A percentile compares a stretch with the other conserved stretches of the same genome.
These are phyloP conservation scores for Parazoanthus darwini DNA, from an alignment of 92 coral and sea anemone species.

Conservation along the genomic window DNA sequence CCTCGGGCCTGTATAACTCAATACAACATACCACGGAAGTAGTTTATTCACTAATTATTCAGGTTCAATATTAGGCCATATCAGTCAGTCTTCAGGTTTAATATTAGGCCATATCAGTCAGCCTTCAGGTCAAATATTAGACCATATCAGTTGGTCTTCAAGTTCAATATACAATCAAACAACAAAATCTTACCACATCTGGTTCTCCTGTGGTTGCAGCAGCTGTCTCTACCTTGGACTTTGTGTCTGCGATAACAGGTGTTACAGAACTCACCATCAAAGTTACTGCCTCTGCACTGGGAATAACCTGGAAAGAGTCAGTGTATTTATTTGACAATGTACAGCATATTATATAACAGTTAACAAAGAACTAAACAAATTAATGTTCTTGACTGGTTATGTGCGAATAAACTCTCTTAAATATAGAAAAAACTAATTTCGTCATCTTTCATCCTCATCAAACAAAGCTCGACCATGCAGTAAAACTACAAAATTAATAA, in stretches of 20 bases:
- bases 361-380: no score
- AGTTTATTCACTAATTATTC: no score
- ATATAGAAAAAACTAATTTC: no score
- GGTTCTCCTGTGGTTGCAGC: neutral
- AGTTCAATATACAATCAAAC: neutral
- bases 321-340: neutral
- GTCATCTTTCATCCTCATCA: no score
- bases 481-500: no score
- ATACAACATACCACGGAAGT: no score
- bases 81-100: neutral
- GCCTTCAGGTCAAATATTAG: neutral
- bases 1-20: no score
- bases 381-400: no score
- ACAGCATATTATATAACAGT: no score
- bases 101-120: neutral
- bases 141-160: neutral
- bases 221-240: neutral
- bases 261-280: neutral
- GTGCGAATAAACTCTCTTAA: no score
- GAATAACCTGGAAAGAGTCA: slow-evolving; percentile 1
- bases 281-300: neutral
- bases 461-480: no score
- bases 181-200: neutral
- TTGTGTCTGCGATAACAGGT: slow-evolving; percentile 3
- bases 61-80: no score